Conservation (phyloP, 1,140 invertebrate species). For the Hyles euphorbiae region DNA sequence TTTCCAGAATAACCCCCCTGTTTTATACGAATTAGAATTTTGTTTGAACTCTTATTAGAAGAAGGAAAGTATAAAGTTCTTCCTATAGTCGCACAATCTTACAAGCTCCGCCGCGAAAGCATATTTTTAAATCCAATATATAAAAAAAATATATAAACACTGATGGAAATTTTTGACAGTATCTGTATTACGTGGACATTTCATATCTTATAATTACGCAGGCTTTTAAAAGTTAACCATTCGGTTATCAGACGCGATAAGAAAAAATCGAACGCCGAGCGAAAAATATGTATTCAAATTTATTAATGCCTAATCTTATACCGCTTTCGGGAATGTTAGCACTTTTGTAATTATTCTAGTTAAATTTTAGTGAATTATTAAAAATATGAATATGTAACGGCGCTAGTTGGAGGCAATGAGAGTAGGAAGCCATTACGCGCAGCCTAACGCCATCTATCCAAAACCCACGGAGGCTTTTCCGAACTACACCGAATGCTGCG, state of each 20-base stretch:
- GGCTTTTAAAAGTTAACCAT: background rate
- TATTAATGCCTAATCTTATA: conserved; percentile 46
- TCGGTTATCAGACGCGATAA: conserved; percentile 20
- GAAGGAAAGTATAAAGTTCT: no score
- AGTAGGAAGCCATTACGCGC: conserved; percentile 45
- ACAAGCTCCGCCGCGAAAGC: no score
- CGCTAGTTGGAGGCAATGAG: conserved; percentile 20
- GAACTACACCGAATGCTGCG: conserved; percentile 58
- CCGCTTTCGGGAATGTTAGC: conserved; percentile 8
- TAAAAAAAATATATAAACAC: no score
- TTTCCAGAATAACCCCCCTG: conserved; percentile 11
- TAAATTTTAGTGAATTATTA: background rate
- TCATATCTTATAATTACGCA: background rate
- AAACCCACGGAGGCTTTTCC: conserved; percentile 70
- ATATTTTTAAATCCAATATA: no score
- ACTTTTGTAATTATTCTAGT: background rate
- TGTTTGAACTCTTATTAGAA: no score
- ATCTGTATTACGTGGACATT: no score
- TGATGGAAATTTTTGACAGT: no score
- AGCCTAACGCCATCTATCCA: conserved; percentile 71
- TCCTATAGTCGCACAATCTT: no score
- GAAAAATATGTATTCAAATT: conserved; percentile 59
- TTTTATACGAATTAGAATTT: conserved; percentile 5
- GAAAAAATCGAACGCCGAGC: conserved; percentile 21
- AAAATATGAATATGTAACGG: background rate